phyloP scores from a whole-genome alignment of 2,113 vertebrate species.

The Excalfactoria chinensis region DNA sequence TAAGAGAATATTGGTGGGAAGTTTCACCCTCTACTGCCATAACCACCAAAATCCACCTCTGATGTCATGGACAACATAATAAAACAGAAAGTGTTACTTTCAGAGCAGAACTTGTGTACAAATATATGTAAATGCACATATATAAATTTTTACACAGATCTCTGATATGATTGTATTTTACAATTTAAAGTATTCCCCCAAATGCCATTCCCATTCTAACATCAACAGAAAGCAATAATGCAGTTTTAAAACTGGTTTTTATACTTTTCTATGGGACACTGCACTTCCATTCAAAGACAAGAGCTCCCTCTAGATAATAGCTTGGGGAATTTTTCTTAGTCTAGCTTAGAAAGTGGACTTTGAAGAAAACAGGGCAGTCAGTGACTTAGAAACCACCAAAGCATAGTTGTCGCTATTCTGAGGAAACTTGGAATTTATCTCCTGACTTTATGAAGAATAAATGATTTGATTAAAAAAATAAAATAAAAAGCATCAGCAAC shows the following conservation, averaged over 20 bases:
- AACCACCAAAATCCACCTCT: too few species aligned
- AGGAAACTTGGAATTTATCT: neutral
- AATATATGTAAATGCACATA: neutral
- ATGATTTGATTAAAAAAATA: neutral
- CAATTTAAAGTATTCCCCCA: neutral
- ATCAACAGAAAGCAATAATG: neutral
- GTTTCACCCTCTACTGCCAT: too few species aligned
- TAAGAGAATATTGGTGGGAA: too few species aligned
- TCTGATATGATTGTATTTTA: neutral
- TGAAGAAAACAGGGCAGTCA: neutral
- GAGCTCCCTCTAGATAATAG: slow-evolving; percentile 69
- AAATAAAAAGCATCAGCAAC: neutral
- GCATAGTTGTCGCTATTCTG: neutral
- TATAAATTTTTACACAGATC: neutral
- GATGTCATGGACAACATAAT: too few species aligned
- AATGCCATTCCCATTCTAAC: neutral
- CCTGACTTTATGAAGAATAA: accelerated
- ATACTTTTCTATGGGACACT: neutral
- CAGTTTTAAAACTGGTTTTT: neutral
- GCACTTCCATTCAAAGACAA: slow-evolving; percentile 35
- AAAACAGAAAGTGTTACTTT: too few species aligned
- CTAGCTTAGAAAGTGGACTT: neutral
- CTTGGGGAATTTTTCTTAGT: neutral
- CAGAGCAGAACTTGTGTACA: too few species aligned
- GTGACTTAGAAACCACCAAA: neutral